Percentiles rank a stretch among this genome's conserved stretches.
Evolutionary conservation across 2,888 invertebrate species (phyloP).

Genomic region (Lissocephala sabroskyi): DNA sequence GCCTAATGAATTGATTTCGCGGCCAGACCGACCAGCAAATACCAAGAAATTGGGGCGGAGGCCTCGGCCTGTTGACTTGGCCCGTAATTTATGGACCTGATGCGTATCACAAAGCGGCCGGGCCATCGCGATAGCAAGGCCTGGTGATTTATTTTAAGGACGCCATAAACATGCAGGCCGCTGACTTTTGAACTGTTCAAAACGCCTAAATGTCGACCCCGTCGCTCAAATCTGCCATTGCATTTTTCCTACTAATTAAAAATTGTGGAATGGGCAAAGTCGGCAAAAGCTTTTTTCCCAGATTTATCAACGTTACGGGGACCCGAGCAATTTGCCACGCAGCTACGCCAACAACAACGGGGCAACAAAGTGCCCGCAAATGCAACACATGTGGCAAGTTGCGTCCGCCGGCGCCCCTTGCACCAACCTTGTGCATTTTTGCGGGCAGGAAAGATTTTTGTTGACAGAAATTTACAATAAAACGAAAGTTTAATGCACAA

Average conservation of each 20-base stretch:
- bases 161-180: conserved; percentile 1
- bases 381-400: conserved; percentile 37
- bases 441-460: conserved; percentile 46
- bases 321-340: conserved; percentile 39
- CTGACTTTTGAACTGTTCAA: no score
- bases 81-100: conserved; percentile 42
- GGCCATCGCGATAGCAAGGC: conserved; percentile 26
- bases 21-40: conserved; percentile 19
- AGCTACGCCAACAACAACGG: conserved; percentile 6
- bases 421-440: conserved; percentile 21
- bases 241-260: conserved; percentile 51
- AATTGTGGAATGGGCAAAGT: no score
- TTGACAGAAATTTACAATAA: conserved; percentile 64
- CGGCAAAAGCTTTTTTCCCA: no score
- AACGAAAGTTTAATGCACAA: conserved; percentile 61
- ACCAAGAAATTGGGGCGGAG: conserved; percentile 3
- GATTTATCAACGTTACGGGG: conserved; percentile 53
- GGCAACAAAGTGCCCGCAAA: background rate
- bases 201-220: background rate
- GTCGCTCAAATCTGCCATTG: conserved; percentile 21
- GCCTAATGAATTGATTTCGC: conserved; percentile 54
- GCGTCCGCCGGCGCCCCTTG: conserved; percentile 15
- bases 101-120: conserved; percentile 39
- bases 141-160: conserved; percentile 45
- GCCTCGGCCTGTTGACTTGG: background rate